Evolutionary conservation across 2,888 invertebrate species (phyloP).

Genomic region (Epinotia bilunana): DNA sequence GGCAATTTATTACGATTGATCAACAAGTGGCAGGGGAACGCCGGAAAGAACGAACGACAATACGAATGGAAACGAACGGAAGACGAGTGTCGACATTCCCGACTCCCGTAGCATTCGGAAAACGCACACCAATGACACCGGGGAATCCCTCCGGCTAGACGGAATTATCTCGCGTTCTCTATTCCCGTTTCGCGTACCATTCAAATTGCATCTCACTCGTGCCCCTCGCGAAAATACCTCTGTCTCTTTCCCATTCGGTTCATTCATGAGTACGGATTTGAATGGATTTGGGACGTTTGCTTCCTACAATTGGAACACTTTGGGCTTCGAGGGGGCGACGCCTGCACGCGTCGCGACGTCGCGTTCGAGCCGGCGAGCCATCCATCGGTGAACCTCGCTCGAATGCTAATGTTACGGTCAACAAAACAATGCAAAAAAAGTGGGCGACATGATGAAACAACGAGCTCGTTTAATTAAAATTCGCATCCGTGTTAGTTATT

Average conservation of each 20-base stretch:
- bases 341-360: conserved; percentile 58
- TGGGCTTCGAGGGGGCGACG: conserved; percentile 59
- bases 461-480: conserved; percentile 63
- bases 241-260: conserved; percentile 80
- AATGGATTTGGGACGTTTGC: conserved; percentile 75
- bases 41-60: conserved; percentile 74
- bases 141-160: conserved; percentile 85
- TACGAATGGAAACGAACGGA: conserved; percentile 48
- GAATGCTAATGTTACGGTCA: conserved; percentile 46
- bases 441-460: conserved; percentile 58
- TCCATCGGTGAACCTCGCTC: conserved; percentile 24
- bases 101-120: conserved; percentile 77
- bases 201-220: conserved; percentile 76
- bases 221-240: conserved; percentile 52
- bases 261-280: conserved; percentile 82
- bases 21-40: conserved; percentile 82
- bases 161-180: conserved; percentile 82
- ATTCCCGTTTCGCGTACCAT: conserved; percentile 84
- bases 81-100: conserved; percentile 51
- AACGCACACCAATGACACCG: conserved; percentile 84
- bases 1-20: conserved; percentile 84
- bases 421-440: conserved; percentile 54
- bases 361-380: conserved; percentile 15
- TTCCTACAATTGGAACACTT: conserved; percentile 69
- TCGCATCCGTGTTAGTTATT: conserved; percentile 75